Base-by-base conservation (phyloP, 1,140 invertebrate genomes). In the Zaprionus tsacasi region DNA sequence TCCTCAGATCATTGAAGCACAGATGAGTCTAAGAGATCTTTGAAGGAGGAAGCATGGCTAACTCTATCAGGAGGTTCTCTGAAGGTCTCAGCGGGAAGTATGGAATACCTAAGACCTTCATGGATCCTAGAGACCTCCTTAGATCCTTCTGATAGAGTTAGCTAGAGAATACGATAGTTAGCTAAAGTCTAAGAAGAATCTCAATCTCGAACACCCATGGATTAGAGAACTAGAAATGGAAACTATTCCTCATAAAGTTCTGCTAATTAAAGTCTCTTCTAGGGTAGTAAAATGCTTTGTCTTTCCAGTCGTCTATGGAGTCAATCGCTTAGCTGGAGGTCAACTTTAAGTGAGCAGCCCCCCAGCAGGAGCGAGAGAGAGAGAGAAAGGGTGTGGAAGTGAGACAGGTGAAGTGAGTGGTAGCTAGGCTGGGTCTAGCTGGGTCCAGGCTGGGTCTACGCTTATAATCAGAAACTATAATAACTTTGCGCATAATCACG, bases 401-500 rank as follows among this genome's bases (percentile, higher is more conserved):
- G 13, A 40, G n/a, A 40, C 6, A 36, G 61, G 17, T 36, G 21
- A 21, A 1, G 21, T 21, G 21, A 15, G 61, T 35, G 27, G 15
- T 11, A 25, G 12, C 27, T 12, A 13, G 59, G 12, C 15, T 8
- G 11, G 36, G 64, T 48, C 40, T 36, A 35, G 50, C 2, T 21
- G 21, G 21, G 21, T 21, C 21, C 2, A 21, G 21, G 1, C 45
- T 50, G 48, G 65, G 65, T 40, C 35, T 35, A 8, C 25, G 63
- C 38, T 67, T 56, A 69, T 78, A 78, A 78, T 74, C 76, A 74
- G 64, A 36, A 65, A 64, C 59, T 77, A 77, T 79, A 79, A 80
- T 66, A 82, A 82, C 76, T 85, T 90, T 70, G 52, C 73, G 63
- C 86, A 89, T 89, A 81, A 81, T 81, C 86, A 82, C 76, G 81